Base-by-base conservation (phyloP, 2,113 vertebrate genomes). In the Blennius ocellaris region DNA sequence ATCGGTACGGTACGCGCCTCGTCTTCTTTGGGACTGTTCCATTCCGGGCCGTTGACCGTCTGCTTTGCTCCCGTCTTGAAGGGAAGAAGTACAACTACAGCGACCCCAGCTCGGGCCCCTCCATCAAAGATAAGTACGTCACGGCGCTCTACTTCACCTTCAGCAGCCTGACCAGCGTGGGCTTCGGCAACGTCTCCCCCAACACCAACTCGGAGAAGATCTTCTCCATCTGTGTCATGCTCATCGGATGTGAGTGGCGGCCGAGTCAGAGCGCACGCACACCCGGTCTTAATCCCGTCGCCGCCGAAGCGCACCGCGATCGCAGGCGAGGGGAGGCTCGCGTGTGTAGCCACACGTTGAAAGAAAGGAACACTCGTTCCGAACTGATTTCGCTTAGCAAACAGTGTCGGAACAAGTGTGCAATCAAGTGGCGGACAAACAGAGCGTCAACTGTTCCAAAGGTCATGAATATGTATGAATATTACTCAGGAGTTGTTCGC, bases 161-260 rank as follows among this genome's bases (percentile, higher is more conserved):
- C 96, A 99, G 98, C 94, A 99, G 97, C 90, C 92, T 99, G 89
- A 99, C 98, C 87, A 99, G 98, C 50, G 98, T 99, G 80, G 98
- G 98, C 85, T 99, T 99, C 77, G 98, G 98, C 78, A 99, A 99
- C 67, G 97, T 99, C 75, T 99, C 97, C 75, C 97, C 98, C 74
- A 99, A 99, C 92, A 99, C 98, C 93, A 99, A 99, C 94, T 99
- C 98, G 1, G 98, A 99, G 93, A 99, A 99, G 95, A 98, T 99
- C 87, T 99, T 99, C 87, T 99, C 98, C 89, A 99, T 99, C 90
- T 99, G 98, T 85, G 97, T 99, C 92, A 99, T 99, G 97, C 93
- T 99, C 87, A 99, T 99, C 88, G 97, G 98, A 91, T 98, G 97
- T 99, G 94, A 97, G 98, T 98, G 56, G 48, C 57, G 44, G 41